Conservation (phyloP, 1,140 invertebrate species). For the Oppia nitens region DNA sequence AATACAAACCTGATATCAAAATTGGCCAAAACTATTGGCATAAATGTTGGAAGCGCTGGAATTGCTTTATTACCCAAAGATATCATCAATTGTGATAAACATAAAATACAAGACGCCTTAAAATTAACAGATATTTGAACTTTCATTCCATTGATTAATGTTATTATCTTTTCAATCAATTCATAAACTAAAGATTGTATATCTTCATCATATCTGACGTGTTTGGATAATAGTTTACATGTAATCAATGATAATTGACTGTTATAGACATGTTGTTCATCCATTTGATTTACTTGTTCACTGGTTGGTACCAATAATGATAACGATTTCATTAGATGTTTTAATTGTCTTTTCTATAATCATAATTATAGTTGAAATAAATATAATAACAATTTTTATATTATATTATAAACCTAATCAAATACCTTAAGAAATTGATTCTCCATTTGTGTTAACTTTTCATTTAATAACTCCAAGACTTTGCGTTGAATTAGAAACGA, state of each 20-base stretch:
- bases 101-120: constrained; percentile 4
- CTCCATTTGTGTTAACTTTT: constrained; percentile 36
- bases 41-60: neutral
- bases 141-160: neutral
- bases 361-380: too few relatives aligned
- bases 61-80: constrained; percentile 1
- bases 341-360: neutral
- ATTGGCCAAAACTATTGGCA: constrained; percentile 4
- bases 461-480: constrained; percentile 62
- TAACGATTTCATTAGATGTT: neutral
- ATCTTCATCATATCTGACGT: neutral
- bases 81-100: constrained; percentile 1
- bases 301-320: neutral
- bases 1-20: neutral
- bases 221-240: constrained; percentile 5
- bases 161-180: neutral
- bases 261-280: neutral
- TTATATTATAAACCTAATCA: too few relatives aligned
- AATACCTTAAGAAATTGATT: neutral
- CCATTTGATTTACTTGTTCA: neutral
- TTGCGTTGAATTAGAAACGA: constrained; percentile 50
- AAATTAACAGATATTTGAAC: constrained; percentile 1
- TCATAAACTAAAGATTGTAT: neutral
- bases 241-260: neutral
- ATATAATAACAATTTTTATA: too few relatives aligned